These are phyloP conservation scores for Thalassarche chlororhynchos DNA, from an alignment of 2,113 vertebrate genomes.

Conservation along the genomic window DNA sequence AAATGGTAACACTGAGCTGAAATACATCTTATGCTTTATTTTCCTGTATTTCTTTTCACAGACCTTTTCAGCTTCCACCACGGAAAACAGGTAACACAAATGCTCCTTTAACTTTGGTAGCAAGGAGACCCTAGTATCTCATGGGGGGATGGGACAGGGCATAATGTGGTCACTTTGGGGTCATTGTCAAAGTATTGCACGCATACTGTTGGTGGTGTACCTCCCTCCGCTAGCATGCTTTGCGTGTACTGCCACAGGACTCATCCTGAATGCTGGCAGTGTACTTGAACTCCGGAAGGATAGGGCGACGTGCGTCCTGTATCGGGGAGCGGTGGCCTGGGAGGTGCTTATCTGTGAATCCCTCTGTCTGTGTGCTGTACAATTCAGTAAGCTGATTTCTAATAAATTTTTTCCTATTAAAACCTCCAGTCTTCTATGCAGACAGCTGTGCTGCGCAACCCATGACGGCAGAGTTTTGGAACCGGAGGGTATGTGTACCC, in stretches of 20 bases:
- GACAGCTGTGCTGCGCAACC: not conserved
- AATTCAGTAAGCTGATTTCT: not conserved
- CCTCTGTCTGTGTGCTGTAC: not conserved
- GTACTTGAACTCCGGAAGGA: not conserved
- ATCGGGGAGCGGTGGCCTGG: not conserved
- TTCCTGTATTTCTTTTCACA: rapidly evolving
- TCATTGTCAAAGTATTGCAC: not conserved
- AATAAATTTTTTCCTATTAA: not conserved
- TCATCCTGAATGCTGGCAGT: not conserved
- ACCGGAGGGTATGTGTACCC: not conserved
- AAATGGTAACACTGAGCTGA: not conserved
- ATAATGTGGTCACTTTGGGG: not conserved
- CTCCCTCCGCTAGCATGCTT: not conserved
- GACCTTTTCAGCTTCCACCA: not conserved
- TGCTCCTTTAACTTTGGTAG: not conserved
- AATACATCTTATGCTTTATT: not conserved
- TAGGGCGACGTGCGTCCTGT: no score
- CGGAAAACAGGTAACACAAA: not conserved
- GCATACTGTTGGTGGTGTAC: rapidly evolving
- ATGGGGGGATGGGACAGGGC: not conserved
- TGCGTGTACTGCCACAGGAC: rapidly evolving
- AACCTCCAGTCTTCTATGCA: not conserved
- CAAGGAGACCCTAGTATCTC: not conserved
- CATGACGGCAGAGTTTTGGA: not conserved
- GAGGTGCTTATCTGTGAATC: not conserved